A percentile compares a stretch with the other conserved stretches of the same genome.
Evolutionary conservation across 1,140 invertebrate species (phyloP).

Genomic region (Potamilus streckersoni): DNA sequence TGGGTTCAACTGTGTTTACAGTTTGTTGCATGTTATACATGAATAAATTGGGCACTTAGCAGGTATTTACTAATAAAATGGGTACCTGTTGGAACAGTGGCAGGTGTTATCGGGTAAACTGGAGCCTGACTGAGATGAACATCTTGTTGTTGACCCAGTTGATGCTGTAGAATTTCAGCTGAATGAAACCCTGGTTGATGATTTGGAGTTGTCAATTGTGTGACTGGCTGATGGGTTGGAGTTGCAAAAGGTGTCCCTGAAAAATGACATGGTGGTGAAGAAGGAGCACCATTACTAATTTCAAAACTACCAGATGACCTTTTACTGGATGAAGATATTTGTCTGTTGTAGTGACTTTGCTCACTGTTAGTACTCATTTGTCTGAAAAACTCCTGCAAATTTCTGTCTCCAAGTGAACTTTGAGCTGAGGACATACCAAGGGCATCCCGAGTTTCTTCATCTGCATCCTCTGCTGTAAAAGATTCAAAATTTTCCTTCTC

Average conservation of each 20-base stretch:
- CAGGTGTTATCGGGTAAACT: no score
- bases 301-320: slow-evolving; percentile 13
- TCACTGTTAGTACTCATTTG: slow-evolving; percentile 20
- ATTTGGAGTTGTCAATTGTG: slow-evolving; percentile 7
- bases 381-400: slow-evolving; percentile 21
- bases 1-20: no score
- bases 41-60: no score
- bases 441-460: slow-evolving; percentile 32
- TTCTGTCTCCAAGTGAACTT: slow-evolving; percentile 22
- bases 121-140: no score
- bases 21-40: no score
- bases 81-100: no score
- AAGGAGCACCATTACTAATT: background rate
- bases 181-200: slow-evolving; percentile 3
- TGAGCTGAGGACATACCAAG: slow-evolving; percentile 38
- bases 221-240: slow-evolving; percentile 46
- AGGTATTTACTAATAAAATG: no score
- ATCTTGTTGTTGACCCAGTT: background rate
- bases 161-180: background rate
- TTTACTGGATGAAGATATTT: slow-evolving; percentile 19
- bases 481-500: slow-evolving; percentile 60
- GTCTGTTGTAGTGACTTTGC: background rate
- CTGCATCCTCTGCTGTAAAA: slow-evolving; percentile 52
- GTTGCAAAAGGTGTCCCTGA: slow-evolving; percentile 40
- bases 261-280: slow-evolving; percentile 40